Percentiles rank a stretch among this genome's conserved stretches.
phyloP scores from a whole-genome alignment of 2,888 invertebrate species.

The Metellina segmentata region DNA sequence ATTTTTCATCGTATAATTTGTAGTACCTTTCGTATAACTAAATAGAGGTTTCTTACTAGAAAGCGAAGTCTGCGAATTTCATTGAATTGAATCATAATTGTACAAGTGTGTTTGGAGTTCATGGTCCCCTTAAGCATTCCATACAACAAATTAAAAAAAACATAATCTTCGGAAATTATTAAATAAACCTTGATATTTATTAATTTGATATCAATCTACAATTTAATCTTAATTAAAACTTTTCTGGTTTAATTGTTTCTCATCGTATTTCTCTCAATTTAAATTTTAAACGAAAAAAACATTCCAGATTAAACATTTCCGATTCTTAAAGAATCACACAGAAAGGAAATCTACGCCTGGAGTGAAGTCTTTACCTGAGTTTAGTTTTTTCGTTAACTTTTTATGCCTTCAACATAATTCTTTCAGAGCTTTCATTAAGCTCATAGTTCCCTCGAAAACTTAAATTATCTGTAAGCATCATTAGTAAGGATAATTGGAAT shows the following conservation, averaged over 20 bases:
- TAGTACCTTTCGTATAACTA: no score
- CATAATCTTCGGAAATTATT: not conserved
- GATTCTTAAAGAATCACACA: not conserved
- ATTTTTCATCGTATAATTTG: no score
- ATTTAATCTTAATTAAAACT: not conserved
- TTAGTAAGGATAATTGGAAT: not conserved
- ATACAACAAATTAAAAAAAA: not conserved
- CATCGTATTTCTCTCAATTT: not conserved
- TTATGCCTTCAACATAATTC: not conserved
- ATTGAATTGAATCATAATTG: no score
- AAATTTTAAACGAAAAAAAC: not conserved
- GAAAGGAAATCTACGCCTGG: not conserved
- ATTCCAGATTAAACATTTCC: not conserved
- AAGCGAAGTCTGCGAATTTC: no score
- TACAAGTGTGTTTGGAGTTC: no score
- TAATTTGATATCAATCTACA: not conserved
- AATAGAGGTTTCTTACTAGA: no score
- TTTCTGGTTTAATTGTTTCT: not conserved
- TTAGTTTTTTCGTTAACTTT: not conserved
- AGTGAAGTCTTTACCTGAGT: not conserved
- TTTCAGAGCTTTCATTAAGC: not conserved
- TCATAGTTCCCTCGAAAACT: not conserved
- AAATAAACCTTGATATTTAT: not conserved
- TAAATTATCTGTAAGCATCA: not conserved
- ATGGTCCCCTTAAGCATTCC: no score